Evolutionary conservation across 2,888 invertebrate species (phyloP), one percentile per base, ranked within the genome.

Genomic region (Ormyrus labotus): DNA sequence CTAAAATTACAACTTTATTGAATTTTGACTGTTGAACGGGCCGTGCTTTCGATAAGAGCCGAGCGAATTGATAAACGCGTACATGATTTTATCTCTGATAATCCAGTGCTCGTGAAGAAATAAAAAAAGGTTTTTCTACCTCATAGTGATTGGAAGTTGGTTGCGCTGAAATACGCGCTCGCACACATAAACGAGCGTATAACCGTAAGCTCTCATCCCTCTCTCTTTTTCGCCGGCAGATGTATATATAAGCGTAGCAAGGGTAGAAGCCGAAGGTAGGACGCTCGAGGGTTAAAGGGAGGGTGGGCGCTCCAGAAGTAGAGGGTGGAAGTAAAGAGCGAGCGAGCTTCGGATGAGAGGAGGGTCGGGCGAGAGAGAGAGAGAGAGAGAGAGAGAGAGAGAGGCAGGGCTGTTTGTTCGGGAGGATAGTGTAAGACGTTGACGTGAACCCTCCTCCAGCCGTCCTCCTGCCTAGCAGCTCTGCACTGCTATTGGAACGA

Each of bases 371-470:
- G 58, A 58, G 60, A 19, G 5, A 34, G 11, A 55, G 55, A 11
- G 9, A 9, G 55, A 73, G 82, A 78, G 55, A 73, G 82, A 78
- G 81, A 81, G 72, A 82, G 68, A 73, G 60, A 48, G 74, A 61
- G 75, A 78, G 81, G 75, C 75, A 84, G 88, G 86, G 87, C 34
- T 90, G 88, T 90, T 90, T 90, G 90, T 89, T 90, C 90, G 89
- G 88, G 87, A 88, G 89, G 90, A 90, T 90, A 89, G 89, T 86
- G 87, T 88, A 90, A 90, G 90, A 90, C 89, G 90, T 90, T 90
- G 89, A 89, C 89, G 89, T 89, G 89, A 87, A 87, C 87, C 88
- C 89, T 87, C 87, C 86, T 85, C 85, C 86, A 34, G 34, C 86
- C 69, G 84, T 85, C 82, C 19, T 34, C 48, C 34, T 34, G 34